A percentile compares a stretch with the other conserved stretches of the same genome.
Conservation (phyloP, 2,797 vertebrate species). For the Microctenopoma steveboyesi region DNA sequence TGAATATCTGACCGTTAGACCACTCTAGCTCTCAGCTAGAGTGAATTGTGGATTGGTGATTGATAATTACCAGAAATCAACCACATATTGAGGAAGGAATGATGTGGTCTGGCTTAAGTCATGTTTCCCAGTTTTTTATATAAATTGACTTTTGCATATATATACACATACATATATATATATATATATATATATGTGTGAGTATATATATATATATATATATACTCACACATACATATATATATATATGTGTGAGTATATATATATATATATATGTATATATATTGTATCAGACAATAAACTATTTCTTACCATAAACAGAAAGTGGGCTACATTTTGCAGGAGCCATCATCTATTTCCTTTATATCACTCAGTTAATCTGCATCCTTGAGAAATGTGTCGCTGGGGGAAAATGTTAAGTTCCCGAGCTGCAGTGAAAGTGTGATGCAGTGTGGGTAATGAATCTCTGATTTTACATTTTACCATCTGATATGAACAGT, state of each 20-base stretch:
- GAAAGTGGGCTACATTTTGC: constrained; percentile 31
- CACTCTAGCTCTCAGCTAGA: constrained; percentile 12
- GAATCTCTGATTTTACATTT: constrained; percentile 16
- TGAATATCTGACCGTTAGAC: constrained; percentile 25
- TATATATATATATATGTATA: no score
- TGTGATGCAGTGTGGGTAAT: constrained; percentile 11
- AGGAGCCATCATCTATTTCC: constrained; percentile 27
- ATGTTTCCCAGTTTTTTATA: neutral
- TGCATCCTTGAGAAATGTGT: constrained; percentile 24
- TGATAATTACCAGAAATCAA: constrained; percentile 45
- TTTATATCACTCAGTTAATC: constrained; percentile 37
- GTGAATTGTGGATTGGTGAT: constrained; percentile 20
- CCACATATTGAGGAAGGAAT: constrained; percentile 18
- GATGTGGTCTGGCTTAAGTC: constrained; percentile 11
- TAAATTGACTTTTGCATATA: no score
- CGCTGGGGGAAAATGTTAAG: constrained; percentile 1
- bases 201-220: no score
- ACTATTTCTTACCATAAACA: neutral
- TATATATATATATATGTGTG: no score
- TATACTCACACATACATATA: no score
- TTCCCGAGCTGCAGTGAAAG: neutral
- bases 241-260: no score
- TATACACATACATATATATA: no score
- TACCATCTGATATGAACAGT: constrained; percentile 1
- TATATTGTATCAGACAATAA: neutral